Evolutionary conservation across 2,113 vertebrate species (phyloP).

Genomic region (Arothron firmamentum): DNA sequence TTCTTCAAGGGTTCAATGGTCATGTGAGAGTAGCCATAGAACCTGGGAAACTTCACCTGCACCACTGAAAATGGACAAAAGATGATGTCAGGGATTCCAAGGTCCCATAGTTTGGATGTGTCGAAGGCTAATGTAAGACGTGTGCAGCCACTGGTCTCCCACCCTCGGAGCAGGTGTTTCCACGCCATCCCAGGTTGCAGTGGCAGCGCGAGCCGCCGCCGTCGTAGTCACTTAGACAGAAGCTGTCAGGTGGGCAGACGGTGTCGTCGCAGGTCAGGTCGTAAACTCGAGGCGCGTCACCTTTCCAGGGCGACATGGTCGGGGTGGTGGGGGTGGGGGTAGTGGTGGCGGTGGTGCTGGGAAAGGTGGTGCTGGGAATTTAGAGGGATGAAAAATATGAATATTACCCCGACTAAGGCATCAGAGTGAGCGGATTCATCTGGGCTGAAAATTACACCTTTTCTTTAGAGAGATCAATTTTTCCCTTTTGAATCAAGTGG

Average conservation of each 20-base stretch:
- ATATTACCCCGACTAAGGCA: not conserved
- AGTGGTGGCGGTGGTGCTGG: constrained; percentile 25
- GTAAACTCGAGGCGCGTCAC: constrained; percentile 63
- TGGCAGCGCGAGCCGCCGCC: constrained; percentile 86
- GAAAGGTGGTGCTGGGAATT: constrained; percentile 6
- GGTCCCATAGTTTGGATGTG: not conserved
- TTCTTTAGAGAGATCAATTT: not conserved
- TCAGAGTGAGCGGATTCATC: too few relatives aligned
- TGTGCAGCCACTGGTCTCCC: constrained; percentile 4
- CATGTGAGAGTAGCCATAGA: constrained; percentile 90
- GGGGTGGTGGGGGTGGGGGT: constrained; percentile 34
- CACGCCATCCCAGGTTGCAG: constrained; percentile 87
- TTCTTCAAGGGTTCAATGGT: constrained; percentile 95
- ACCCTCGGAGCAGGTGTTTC: constrained; percentile 84
- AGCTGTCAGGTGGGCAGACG: constrained; percentile 85
- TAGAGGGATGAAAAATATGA: not conserved
- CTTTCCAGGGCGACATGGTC: constrained; percentile 41
- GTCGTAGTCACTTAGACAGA: constrained; percentile 85
- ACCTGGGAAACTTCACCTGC: constrained; percentile 86
- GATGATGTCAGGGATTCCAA: not conserved
- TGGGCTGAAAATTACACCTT: not conserved
- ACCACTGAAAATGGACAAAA: constrained; percentile 75
- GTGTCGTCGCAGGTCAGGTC: constrained; percentile 84
- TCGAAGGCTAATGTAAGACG: too few relatives aligned
- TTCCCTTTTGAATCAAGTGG: not conserved